Evolutionary conservation across 2,797 vertebrate species (phyloP).

Genomic region (Steatocranus sp.): DNA sequence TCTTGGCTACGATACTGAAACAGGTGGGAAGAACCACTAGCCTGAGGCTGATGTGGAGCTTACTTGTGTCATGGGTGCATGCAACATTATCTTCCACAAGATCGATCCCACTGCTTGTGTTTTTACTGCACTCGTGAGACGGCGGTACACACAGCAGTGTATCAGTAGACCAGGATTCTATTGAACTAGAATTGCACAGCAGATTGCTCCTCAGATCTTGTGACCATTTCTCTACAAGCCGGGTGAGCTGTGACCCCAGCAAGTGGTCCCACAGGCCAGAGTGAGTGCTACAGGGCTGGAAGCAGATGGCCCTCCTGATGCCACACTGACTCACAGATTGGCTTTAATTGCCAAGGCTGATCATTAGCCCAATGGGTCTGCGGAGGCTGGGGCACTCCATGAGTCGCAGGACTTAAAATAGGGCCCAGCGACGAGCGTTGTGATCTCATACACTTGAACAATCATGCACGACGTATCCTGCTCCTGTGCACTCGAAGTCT

Average conservation of each 20-base stretch:
- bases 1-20: conserved; percentile 42
- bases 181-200: conserved; percentile 49
- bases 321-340: conserved; percentile 72
- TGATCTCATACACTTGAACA: conserved; percentile 36
- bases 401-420: conserved; percentile 64
- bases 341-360: conserved; percentile 73
- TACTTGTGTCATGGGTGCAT: conserved; percentile 50
- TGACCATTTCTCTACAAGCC: conserved; percentile 58
- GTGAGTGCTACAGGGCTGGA: conserved; percentile 63
- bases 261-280: conserved; percentile 65
- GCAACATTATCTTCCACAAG: conserved; percentile 53
- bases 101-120: conserved; percentile 45
- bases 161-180: conserved; percentile 27
- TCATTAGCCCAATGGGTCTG: conserved; percentile 69
- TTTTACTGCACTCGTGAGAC: conserved; percentile 48
- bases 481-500: background rate
- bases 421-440: conserved; percentile 30
- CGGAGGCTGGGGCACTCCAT: conserved; percentile 49
- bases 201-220: conserved; percentile 67
- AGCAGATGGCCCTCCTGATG: conserved; percentile 75
- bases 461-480: conserved; percentile 10
- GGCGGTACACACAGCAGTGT: background rate
- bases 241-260: conserved; percentile 68
- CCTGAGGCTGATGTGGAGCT: conserved; percentile 58
- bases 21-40: conserved; percentile 62